Evolutionary conservation across 2,113 vertebrate genomes (phyloP).

Genomic region (Bothrops jararaca): DNA sequence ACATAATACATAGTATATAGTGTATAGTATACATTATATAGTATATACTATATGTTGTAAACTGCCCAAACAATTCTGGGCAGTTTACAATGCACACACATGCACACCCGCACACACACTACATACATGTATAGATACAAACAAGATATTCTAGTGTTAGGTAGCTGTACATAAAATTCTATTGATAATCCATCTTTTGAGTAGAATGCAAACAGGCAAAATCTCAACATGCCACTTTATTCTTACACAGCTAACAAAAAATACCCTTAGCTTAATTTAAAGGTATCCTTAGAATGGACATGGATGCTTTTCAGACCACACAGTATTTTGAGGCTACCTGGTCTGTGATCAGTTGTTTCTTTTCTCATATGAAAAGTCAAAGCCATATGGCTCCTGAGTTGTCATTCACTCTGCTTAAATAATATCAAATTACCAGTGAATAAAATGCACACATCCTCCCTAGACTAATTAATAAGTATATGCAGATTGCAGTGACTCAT

Average conservation of each 20-base stretch:
- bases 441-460: constrained; percentile 36
- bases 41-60: neutral
- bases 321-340: accelerated
- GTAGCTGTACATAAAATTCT: neutral
- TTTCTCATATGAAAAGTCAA: accelerated
- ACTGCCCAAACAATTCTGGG: no score
- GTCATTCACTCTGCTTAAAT: neutral
- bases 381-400: neutral
- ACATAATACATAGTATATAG: neutral
- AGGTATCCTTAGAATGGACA: neutral
- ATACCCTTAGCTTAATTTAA: neutral
- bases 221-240: neutral
- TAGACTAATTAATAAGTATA: constrained; percentile 37
- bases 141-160: neutral
- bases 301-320: neutral
- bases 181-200: neutral
- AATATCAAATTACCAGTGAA: neutral
- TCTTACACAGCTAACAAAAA: neutral
- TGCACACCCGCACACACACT: no score
- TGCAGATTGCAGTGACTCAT: constrained; percentile 43
- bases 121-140: neutral
- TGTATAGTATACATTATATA: no score
- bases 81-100: no score
- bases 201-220: neutral
- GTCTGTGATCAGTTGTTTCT: neutral